Percentiles rank a stretch among this genome's conserved stretches.
These are phyloP conservation scores for Epinephelus cyanopodus DNA, from an alignment of 2,113 vertebrate genomes.

Conservation along the genomic window DNA sequence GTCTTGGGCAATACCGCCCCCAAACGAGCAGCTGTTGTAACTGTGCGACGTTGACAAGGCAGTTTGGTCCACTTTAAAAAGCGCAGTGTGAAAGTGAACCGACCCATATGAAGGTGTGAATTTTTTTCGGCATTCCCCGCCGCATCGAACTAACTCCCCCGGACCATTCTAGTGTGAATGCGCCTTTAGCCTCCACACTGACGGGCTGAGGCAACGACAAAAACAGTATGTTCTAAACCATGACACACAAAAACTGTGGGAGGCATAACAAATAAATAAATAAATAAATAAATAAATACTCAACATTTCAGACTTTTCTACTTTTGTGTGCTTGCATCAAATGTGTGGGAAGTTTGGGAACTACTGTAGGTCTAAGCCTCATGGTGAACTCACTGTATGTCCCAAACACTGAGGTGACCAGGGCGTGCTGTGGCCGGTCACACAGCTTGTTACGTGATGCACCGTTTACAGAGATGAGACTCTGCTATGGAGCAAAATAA, in stretches of 20 bases:
- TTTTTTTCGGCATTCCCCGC: too few species aligned
- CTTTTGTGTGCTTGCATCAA: neutral
- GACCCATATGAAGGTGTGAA: too few species aligned
- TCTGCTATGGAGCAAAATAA: slow-evolving; percentile 54
- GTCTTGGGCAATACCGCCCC: too few species aligned
- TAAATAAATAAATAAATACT: neutral
- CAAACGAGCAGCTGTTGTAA: too few species aligned
- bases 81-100: too few species aligned
- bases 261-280: neutral
- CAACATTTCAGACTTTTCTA: neutral
- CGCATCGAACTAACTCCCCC: too few species aligned
- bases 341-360: too few species aligned
- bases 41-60: too few species aligned
- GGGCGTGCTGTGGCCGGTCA: neutral
- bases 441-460: slow-evolving; percentile 52
- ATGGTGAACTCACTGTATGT: neutral
- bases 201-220: neutral
- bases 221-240: neutral
- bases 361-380: neutral
- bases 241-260: too few species aligned
- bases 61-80: too few species aligned
- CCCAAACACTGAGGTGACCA: slow-evolving; percentile 6
- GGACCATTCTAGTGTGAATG: too few species aligned
- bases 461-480: slow-evolving; percentile 50
- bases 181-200: too few species aligned